A percentile compares a stretch with the other conserved stretches of the same genome.
phyloP scores from a whole-genome alignment of 2,888 invertebrate species.

The Spisula subtruncata region DNA sequence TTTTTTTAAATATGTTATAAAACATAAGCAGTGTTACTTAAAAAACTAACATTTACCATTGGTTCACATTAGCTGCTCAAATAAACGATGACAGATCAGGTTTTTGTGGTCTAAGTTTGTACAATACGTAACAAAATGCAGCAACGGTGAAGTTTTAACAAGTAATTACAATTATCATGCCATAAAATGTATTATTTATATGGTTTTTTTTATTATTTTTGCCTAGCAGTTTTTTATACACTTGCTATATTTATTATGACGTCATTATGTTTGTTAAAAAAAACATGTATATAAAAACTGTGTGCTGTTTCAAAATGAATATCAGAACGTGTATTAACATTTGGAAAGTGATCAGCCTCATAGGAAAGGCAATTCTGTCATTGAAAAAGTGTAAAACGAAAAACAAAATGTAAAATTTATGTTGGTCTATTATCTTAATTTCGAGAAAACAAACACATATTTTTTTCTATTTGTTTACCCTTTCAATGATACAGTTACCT shows the following conservation, averaged over 20 bases:
- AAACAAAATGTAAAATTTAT: too few relatives aligned
- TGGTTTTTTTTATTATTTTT: not conserved
- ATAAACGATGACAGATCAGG: not conserved
- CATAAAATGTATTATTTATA: slow-evolving; percentile 5
- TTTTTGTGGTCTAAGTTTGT: not conserved
- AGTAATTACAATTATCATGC: not conserved
- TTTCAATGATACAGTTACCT: too few relatives aligned
- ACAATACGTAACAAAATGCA: not conserved
- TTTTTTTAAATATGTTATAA: not conserved
- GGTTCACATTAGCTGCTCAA: not conserved
- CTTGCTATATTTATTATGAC: not conserved
- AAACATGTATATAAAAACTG: too few relatives aligned
- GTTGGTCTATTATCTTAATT: too few relatives aligned
- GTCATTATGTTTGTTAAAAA: not conserved
- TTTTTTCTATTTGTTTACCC: too few relatives aligned
- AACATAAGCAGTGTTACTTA: not conserved
- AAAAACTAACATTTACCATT: not conserved
- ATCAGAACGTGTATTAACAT: too few relatives aligned
- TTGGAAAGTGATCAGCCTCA: too few relatives aligned
- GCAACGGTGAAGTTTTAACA: not conserved
- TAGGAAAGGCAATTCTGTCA: too few relatives aligned
- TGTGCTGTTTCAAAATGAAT: too few relatives aligned
- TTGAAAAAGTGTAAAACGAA: too few relatives aligned
- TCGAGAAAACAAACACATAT: too few relatives aligned
- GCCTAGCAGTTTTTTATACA: not conserved